phyloP scores from a whole-genome alignment of 2,888 invertebrate genomes.

The Pharmacophagus antenor region DNA sequence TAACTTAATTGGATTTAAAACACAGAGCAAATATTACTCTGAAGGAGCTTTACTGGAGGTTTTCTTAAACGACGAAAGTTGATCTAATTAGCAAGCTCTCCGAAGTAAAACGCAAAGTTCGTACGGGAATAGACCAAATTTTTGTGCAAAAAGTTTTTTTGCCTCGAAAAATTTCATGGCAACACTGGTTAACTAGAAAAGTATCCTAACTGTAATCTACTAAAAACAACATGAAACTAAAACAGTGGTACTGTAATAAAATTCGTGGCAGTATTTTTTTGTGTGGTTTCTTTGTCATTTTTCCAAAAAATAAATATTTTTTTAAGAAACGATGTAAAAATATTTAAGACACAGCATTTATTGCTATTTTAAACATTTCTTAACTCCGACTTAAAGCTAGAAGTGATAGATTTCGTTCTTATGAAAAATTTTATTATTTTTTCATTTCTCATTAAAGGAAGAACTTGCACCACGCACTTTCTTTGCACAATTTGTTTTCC shows the following conservation, averaged over 20 bases:
- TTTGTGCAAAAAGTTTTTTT: conserved; percentile 38
- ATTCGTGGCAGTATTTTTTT: no score
- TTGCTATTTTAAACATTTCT: no score
- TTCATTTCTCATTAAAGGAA: no score
- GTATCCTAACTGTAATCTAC: neutral
- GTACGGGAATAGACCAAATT: conserved; percentile 29
- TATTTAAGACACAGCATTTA: no score
- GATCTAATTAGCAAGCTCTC: conserved; percentile 51
- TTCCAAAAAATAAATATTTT: no score
- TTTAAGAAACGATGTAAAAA: no score
- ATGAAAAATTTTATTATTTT: no score
- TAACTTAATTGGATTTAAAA: conserved; percentile 51
- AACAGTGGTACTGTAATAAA: neutral
- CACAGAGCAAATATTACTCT: conserved; percentile 35
- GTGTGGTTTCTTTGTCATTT: no score
- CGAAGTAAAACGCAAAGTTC: neutral
- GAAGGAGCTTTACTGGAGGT: conserved; percentile 39
- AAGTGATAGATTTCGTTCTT: no score
- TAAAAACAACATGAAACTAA: neutral
- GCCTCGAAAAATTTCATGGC: neutral
- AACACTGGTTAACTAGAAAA: neutral
- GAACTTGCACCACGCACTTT: no score
- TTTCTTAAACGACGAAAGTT: conserved; percentile 49
- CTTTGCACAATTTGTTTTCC: no score
- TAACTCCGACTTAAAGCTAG: no score